These are phyloP conservation scores for Necrosyrtes monachus DNA, from an alignment of 2,797 vertebrate genomes.

Conservation along the genomic window DNA sequence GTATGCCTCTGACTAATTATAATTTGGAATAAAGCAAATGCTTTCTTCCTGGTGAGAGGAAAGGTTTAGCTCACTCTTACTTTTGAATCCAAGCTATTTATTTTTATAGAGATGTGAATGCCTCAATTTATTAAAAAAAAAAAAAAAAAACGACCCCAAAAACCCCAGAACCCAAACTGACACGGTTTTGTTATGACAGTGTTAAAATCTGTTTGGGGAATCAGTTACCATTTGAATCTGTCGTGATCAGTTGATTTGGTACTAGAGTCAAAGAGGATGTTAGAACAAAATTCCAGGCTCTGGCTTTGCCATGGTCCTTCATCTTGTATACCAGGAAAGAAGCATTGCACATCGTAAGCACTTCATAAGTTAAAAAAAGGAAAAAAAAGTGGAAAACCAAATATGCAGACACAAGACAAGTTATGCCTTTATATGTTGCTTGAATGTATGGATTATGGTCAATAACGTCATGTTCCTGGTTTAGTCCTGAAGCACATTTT, in stretches of 20 bases:
- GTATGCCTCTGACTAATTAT: conserved; percentile 30
- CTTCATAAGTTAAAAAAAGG: neutral
- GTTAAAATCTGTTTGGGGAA: neutral
- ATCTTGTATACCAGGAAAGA: neutral
- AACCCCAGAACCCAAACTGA: neutral
- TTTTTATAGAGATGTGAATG: neutral
- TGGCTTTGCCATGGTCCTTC: neutral
- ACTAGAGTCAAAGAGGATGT: neutral
- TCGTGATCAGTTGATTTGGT: neutral
- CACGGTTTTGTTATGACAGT: neutral
- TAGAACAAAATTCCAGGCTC: neutral
- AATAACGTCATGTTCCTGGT: neutral
- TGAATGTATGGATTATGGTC: accelerated
- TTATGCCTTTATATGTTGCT: neutral
- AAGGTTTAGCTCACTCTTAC: neutral
- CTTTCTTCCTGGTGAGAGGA: neutral
- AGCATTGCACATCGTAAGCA: neutral
- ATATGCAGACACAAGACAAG: neutral
- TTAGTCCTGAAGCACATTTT: neutral
- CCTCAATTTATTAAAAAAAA: neutral
- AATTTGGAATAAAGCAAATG: neutral
- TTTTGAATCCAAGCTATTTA: neutral
- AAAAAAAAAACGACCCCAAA: neutral
- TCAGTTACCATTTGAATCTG: neutral
- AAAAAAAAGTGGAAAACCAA: neutral